These are phyloP conservation scores for Rafetus swinhoei DNA, from an alignment of 2,113 vertebrate species.

Conservation along the genomic window DNA sequence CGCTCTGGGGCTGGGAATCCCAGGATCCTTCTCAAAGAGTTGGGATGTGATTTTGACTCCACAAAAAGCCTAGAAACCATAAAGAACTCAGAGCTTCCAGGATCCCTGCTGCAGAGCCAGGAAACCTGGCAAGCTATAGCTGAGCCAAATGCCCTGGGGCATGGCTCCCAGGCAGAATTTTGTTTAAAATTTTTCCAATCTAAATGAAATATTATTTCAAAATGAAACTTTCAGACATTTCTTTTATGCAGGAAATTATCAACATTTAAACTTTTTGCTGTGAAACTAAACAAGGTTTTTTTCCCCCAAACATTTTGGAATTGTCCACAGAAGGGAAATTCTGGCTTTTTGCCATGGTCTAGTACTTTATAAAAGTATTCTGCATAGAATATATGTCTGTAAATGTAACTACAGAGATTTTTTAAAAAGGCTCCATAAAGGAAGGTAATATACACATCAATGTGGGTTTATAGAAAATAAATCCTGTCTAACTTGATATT, in stretches of 20 bases:
- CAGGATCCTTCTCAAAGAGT: not conserved
- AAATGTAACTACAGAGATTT: no score
- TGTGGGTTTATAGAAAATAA: no score
- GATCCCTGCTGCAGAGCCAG: not conserved
- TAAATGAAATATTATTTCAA: not conserved
- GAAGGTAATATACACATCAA: no score
- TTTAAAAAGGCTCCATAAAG: no score
- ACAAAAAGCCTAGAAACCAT: not conserved
- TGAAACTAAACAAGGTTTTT: no score
- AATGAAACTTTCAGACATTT: not conserved
- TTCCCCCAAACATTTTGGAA: no score
- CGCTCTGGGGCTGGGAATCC: not conserved
- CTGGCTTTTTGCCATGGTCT: no score
- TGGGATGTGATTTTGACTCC: not conserved
- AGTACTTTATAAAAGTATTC: not conserved
- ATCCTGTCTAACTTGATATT: no score
- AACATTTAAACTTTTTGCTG: no score
- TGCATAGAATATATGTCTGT: slow-evolving; percentile 23
- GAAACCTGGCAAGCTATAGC: not conserved
- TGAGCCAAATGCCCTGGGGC: not conserved
- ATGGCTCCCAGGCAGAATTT: not conserved
- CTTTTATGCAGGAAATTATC: not conserved
- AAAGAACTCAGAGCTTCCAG: no score
- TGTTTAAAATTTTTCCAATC: not conserved
- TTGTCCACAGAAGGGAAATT: no score